A percentile compares a stretch with the other conserved stretches of the same genome.
Conservation (phyloP, 2,797 vertebrate genomes). For the Vipera latastei region DNA sequence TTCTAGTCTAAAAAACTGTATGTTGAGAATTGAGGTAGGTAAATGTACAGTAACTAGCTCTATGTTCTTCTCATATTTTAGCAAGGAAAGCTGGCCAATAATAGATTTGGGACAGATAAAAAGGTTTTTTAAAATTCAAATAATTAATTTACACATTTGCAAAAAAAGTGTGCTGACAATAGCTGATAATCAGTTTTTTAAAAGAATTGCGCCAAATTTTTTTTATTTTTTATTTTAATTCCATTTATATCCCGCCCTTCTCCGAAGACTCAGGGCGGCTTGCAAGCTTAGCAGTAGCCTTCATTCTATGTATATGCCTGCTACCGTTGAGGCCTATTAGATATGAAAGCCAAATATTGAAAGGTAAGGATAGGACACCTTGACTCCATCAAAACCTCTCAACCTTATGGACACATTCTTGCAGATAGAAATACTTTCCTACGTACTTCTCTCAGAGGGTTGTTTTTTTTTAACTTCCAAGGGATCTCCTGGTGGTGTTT, state of each 20-base stretch:
- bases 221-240: too few relatives aligned
- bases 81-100: neutral
- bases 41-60: too few relatives aligned
- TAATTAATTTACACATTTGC: neutral
- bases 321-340: neutral
- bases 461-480: neutral
- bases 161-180: neutral
- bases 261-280: too few relatives aligned
- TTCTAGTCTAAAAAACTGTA: neutral
- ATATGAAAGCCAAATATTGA: neutral
- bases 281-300: too few relatives aligned
- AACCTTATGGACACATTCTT: neutral
- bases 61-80: neutral
- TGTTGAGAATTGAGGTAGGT: neutral
- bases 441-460: neutral
- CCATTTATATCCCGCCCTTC: too few relatives aligned
- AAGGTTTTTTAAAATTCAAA: neutral
- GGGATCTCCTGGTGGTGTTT: neutral
- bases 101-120: neutral
- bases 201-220: neutral
- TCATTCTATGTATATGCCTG: too few relatives aligned
- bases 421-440: neutral
- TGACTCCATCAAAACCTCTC: neutral
- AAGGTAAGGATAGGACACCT: neutral
- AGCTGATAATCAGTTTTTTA: neutral